Percentiles rank a stretch among this genome's conserved stretches.
Conservation (phyloP, 2,888 invertebrate genomes). For the Callyntrura guangdongensis region DNA sequence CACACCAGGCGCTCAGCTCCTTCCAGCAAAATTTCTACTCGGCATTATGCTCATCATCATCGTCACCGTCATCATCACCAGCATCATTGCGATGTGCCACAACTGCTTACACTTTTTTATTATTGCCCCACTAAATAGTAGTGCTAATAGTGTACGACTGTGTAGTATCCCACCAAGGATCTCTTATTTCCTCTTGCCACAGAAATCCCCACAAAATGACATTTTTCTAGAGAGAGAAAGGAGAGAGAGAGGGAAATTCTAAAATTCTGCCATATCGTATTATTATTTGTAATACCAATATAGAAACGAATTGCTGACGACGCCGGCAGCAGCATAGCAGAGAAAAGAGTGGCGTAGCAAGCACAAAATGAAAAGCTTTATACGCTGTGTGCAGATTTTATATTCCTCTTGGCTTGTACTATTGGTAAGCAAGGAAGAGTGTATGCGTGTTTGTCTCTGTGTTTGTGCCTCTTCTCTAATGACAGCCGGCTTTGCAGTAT, state of each 20-base stretch:
- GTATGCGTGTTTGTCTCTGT: slow-evolving; percentile 2
- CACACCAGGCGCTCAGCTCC: slow-evolving; percentile 33
- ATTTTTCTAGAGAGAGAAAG: background rate
- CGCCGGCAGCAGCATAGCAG: slow-evolving; percentile 1
- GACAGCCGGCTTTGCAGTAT: slow-evolving; percentile 71
- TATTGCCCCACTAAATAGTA: slow-evolving; percentile 17
- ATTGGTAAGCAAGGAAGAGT: background rate
- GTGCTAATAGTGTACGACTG: slow-evolving; percentile 6
- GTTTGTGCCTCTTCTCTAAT: slow-evolving; percentile 59
- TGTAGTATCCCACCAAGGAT: background rate
- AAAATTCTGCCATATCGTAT: background rate
- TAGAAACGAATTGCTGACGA: slow-evolving; percentile 11
- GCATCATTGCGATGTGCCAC: background rate
- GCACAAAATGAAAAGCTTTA: slow-evolving; percentile 55
- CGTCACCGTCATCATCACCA: background rate
- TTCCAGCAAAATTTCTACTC: slow-evolving; percentile 21
- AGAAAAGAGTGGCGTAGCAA: background rate
- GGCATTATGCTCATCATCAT: background rate
- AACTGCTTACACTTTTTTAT: slow-evolving; percentile 17
- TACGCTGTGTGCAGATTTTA: slow-evolving; percentile 54
- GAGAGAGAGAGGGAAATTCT: background rate
- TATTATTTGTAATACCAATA: slow-evolving; percentile 7
- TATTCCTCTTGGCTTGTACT: slow-evolving; percentile 2
- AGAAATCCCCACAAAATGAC: slow-evolving; percentile 49
- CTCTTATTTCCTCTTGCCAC: slow-evolving; percentile 6